These are phyloP conservation scores for Charina bottae DNA, from an alignment of 2,113 vertebrate genomes.

Conservation along the genomic window DNA sequence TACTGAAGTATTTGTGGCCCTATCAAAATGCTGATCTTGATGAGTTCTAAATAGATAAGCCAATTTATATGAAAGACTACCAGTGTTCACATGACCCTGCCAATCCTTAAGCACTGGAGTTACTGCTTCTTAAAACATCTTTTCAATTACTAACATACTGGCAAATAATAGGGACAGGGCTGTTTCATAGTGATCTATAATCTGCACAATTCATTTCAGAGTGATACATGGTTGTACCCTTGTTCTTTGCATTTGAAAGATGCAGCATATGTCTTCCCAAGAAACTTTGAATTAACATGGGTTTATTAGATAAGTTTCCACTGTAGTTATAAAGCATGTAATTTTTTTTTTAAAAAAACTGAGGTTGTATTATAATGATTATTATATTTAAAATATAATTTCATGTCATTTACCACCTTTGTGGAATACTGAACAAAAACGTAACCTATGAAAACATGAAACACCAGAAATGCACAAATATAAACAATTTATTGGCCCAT, in stretches of 20 bases:
- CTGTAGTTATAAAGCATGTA: no score
- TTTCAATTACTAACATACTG: not conserved
- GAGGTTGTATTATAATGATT: no score
- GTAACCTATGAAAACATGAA: no score
- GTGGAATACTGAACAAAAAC: no score
- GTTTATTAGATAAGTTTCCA: not conserved
- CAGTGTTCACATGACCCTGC: not conserved
- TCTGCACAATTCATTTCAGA: not conserved
- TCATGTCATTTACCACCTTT: no score
- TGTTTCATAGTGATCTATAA: not conserved
- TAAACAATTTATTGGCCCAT: no score
- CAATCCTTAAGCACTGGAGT: not conserved
- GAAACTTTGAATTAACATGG: not conserved
- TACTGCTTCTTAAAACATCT: not conserved
- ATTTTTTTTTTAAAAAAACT: no score
- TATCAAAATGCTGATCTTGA: not conserved
- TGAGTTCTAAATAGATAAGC: not conserved
- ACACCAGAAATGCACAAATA: no score
- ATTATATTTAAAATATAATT: no score
- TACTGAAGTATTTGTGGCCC: not conserved
- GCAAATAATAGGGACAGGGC: not conserved
- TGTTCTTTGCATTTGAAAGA: not conserved
- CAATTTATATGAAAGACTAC: not conserved
- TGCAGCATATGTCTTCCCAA: not conserved
- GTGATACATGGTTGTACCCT: not conserved